Evolutionary conservation across 2,113 vertebrate species (phyloP), one percentile per base, ranked within the genome.

Genomic region (Corythornis vintsioides): DNA sequence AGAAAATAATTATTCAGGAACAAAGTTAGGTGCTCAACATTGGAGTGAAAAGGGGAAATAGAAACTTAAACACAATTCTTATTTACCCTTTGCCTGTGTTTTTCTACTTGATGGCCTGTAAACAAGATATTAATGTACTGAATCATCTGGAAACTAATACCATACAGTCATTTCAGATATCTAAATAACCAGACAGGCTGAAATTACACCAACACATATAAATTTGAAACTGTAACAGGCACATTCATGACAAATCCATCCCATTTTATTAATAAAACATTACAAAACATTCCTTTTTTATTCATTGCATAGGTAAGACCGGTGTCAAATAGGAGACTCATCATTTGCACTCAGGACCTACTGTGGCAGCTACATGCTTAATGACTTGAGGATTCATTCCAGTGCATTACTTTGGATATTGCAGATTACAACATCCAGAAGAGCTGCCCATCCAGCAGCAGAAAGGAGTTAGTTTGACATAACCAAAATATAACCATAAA

Each of bases 241-340:
- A 79, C 16, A 2, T 72, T 79, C 59, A 20, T 72, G 45, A 75
- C 88, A 82, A 78, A 91, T 63, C 38, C 22, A 3, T n/a, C 76
- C 22, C 52, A 9, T 55, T 90, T 96, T 81, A 74, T 89, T 92
- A 75, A 43, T 50, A 88, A 90, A 94, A 83, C 25, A 67, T 90
- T 24, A 47, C 60, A 86, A 86, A 94, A 78, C 40, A 64, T 10
- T 28, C 38, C 47, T 83, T 90, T 77, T 77, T 52, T 45, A 81
- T 71, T 69, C 43, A 52, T 59, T 83, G 71, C 22, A 26, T 10
- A 80, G 48, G 67, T 42, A 33, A 60, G 89, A 70, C 66, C 80
- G 60, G 56, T 26, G 26, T 43, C 77, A 92, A 88, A 66, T 71
- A 77, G 29, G 38, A 86, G 69, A 67, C 33, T 77, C 60, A 31